Conservation (phyloP, 2,113 vertebrate genomes). For the Neopipo cinnamomea region DNA sequence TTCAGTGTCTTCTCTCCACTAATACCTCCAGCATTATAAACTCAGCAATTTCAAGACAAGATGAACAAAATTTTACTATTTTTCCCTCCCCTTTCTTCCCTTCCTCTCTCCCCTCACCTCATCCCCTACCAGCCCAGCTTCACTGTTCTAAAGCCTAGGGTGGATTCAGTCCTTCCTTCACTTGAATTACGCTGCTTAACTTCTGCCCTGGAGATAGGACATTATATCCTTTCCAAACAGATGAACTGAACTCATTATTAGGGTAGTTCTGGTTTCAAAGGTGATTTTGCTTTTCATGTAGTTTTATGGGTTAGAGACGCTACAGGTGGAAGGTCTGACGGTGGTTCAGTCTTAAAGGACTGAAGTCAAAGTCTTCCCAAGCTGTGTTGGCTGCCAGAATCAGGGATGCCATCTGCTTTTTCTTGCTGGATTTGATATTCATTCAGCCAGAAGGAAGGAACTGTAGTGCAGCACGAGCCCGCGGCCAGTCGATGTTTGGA, state of each 20-base stretch:
- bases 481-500: accelerated
- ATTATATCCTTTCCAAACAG: neutral
- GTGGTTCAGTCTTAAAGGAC: neutral
- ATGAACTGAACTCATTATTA: neutral
- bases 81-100: neutral
- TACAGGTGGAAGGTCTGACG: neutral
- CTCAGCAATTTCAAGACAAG: neutral
- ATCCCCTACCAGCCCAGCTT: neutral
- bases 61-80: neutral
- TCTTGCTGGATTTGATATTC: neutral
- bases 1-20: neutral
- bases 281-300: neutral
- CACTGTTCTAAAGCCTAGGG: neutral
- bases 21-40: neutral
- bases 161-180: neutral
- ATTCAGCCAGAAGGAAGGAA: neutral
- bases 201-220: neutral
- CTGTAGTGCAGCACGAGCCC: accelerated
- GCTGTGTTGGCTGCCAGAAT: neutral
- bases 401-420: neutral
- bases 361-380: neutral
- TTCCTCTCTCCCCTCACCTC: neutral
- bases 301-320: neutral
- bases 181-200: neutral
- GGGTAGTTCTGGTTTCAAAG: neutral